Evolutionary conservation across 2,113 vertebrate species (phyloP).

Genomic region (Poicephalus meyeri): DNA sequence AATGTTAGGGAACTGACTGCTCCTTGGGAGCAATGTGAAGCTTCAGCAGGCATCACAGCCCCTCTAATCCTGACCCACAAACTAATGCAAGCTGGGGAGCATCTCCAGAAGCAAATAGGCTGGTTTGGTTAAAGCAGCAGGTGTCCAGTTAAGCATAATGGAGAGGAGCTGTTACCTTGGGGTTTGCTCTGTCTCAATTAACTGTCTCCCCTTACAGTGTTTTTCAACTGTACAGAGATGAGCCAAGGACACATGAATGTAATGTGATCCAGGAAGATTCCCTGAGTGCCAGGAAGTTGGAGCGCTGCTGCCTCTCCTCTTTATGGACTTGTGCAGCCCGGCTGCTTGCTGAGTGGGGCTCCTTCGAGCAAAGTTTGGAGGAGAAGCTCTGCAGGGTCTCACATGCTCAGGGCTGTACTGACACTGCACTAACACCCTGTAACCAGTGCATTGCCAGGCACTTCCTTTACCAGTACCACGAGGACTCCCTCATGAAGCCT

Average conservation of each 20-base stretch:
- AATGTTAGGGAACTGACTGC: not conserved
- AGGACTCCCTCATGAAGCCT: accelerated
- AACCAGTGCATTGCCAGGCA: accelerated
- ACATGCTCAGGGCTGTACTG: not conserved
- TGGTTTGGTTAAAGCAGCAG: not conserved
- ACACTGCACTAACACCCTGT: not conserved
- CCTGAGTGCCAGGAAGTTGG: conserved; percentile 53
- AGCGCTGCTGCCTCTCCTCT: conserved; percentile 7
- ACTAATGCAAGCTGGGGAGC: not conserved
- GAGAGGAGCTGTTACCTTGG: not conserved
- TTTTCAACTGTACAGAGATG: conserved; percentile 61
- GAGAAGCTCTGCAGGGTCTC: not conserved
- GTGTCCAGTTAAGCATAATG: not conserved
- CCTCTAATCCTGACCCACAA: not conserved
- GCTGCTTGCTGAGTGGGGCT: not conserved
- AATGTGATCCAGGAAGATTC: conserved; percentile 47
- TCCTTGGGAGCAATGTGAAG: accelerated
- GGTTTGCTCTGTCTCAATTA: conserved; percentile 33
- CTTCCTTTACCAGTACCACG: accelerated
- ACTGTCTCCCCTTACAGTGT: conserved; percentile 53
- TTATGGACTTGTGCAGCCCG: not conserved
- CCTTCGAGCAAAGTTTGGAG: not conserved
- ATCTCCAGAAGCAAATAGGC: not conserved
- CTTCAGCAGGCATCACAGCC: not conserved
- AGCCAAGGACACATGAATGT: conserved; percentile 58